Evolutionary conservation across 2,888 invertebrate species (phyloP), one percentile per base, ranked within the genome.

Genomic region (Scaptomyza flava): DNA sequence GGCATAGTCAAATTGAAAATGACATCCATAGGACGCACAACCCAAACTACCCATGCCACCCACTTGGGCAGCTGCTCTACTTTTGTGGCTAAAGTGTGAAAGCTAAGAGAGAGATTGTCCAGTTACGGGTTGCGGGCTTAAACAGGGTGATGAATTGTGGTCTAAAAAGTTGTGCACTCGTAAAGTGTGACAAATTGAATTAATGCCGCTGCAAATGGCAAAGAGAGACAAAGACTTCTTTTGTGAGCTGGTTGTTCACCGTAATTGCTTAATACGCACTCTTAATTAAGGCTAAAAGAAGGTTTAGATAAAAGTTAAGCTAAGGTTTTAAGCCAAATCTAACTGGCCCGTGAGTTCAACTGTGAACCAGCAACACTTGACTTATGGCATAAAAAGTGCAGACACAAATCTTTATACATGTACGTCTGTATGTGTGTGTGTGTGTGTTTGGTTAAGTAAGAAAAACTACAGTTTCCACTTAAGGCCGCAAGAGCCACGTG

Each of bases 381-480:
- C 89, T 89, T 88, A 79, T 87, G 83, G 77, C 79, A 68, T 68
- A 74, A 73, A 41, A 70, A 89, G 72, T 75, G 72, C 87, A 85
- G 86, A 87, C 88, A 86, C 86, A 87, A 82, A 88, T 88, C 88
- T 88, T 78, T 80, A 80, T 76, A 76, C 41, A 41, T 9, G n/a
- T n/a, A 6, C 65, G 72, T 45, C 71, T 45, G 70, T 77, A 45
- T 79, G 77, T 73, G 79, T 31, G 1, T 5, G 9, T 14, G 7
- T 17, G 12, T 48, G 68, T 77, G 64, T 84, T 61, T 67, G 70
- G 76, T 67, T 85, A 87, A 89, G 83, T 85, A 85, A 89, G 87
- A 87, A 87, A 89, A 87, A 89, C 89, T 85, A 82, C 89, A 76
- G 63, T 87, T 85, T 87, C 89, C 88, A 89, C 89, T 87, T 87